Conservation (phyloP, 1,140 invertebrate species). For the Halyomorpha halys region DNA sequence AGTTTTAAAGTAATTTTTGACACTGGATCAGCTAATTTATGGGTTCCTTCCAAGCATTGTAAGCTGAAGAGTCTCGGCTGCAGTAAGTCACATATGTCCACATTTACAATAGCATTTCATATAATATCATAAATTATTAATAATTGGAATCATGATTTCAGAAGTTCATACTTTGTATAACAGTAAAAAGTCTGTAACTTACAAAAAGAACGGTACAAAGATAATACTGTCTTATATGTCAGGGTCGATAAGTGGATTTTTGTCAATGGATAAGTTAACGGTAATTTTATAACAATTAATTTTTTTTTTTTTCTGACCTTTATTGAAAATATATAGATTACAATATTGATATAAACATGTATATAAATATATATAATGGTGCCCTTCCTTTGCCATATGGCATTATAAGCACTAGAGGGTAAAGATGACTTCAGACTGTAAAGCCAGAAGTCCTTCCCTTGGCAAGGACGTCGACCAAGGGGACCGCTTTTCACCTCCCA, state of each 20-base stretch:
- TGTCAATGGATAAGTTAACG: background rate
- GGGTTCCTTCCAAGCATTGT: slow-evolving; percentile 23
- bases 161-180: slow-evolving; percentile 7
- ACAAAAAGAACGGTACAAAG: background rate
- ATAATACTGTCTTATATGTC: background rate
- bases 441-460: too few relatives aligned
- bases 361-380: too few relatives aligned
- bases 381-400: too few relatives aligned
- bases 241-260: background rate
- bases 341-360: too few relatives aligned
- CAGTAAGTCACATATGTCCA: slow-evolving; percentile 15
- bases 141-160: background rate
- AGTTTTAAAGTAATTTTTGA: slow-evolving; percentile 25
- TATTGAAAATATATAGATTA: too few relatives aligned
- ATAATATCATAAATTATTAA: background rate
- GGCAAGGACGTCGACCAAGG: too few relatives aligned
- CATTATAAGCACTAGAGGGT: too few relatives aligned
- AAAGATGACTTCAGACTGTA: too few relatives aligned
- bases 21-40: slow-evolving; percentile 25
- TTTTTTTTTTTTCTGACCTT: too few relatives aligned
- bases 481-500: too few relatives aligned
- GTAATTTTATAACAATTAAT: background rate
- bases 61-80: slow-evolving; percentile 4
- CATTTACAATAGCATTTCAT: background rate
- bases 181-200: slow-evolving; percentile 7